Conservation (phyloP, 2,797 vertebrate species). For the Rhynchonycteris naso region DNA sequence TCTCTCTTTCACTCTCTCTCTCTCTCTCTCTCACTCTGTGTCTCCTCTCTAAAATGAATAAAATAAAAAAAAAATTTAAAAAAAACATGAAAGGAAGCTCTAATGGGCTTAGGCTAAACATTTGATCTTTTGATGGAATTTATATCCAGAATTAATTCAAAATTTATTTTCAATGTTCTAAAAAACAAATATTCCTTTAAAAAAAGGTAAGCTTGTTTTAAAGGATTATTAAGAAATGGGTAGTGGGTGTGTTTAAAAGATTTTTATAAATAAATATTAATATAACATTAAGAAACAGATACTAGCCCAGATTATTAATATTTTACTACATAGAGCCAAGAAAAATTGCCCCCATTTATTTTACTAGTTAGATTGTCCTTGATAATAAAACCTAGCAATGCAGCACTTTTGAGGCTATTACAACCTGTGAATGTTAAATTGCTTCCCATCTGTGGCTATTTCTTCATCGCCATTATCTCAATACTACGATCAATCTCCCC, state of each 20-base stretch:
- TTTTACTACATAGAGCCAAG: background rate
- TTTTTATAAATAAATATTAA: background rate
- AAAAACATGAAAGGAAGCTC: background rate
- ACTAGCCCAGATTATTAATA: background rate
- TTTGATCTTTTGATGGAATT: background rate
- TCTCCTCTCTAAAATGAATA: too few species aligned
- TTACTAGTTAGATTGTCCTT: background rate
- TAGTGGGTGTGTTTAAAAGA: background rate
- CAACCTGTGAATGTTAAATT: background rate
- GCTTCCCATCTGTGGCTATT: background rate
- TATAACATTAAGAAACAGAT: background rate
- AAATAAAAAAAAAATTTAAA: too few species aligned
- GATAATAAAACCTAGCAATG: background rate
- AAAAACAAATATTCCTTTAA: background rate
- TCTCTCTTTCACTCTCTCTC: too few species aligned
- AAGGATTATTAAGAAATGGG: background rate
- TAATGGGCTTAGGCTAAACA: background rate
- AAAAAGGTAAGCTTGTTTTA: background rate
- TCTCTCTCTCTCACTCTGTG: too few species aligned
- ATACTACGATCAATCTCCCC: background rate
- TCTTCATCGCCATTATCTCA: background rate
- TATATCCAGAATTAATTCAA: background rate
- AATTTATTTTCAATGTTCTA: background rate
- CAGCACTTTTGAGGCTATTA: background rate
- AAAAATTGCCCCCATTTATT: background rate